Base-by-base conservation (phyloP, 2,797 vertebrate species). In the Labroides dimidiatus region DNA sequence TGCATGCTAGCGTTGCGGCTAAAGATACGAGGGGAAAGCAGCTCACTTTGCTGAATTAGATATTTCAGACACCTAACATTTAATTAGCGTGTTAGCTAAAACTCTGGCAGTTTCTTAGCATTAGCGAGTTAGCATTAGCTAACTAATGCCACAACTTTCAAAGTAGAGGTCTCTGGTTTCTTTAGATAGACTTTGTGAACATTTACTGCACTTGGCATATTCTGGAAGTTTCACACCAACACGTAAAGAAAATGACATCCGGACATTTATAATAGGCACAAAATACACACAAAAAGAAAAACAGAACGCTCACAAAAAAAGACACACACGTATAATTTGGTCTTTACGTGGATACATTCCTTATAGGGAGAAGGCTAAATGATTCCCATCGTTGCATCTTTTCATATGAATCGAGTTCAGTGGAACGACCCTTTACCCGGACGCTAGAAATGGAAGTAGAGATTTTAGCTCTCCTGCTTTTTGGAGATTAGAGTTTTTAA, bases 281-380 rank as follows among this genome's bases (percentile, higher is more conserved):
- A 65, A 24, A 52, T 17, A 67, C 45, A 63, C 21, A 24, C 17
- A 1, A 1, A 20, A 4, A 33, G 23, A 15, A 20, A 24, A 5
- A 49, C 30, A 43, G 50, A 44, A 53, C 2, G 56, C 54, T 51
- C 9, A 1, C 1, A 72, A 16, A 62, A 15, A 12, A 11, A 69
- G 12, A 82, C 60, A 44, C 55, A 63, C 10, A 4, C 37, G 8
- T 33, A 6, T 24, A 39, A 64, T 88, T 88, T 87, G 86, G 87
- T 87, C 84, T 85, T 78, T 11, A 14, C 27, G 72, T 77, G 5
- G 17, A 43, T 78, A 88, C 82, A 86, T 87, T 87, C 87, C 6
- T 64, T 3, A 15, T 3, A 21, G 7, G 62, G 59, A 77, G 60
- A 53, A 72, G 64, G 52, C 33, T 41, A 14, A 39, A 39, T 2